These are phyloP conservation scores for Cydia splendana DNA, from an alignment of 1,140 invertebrate genomes.

Conservation along the genomic window DNA sequence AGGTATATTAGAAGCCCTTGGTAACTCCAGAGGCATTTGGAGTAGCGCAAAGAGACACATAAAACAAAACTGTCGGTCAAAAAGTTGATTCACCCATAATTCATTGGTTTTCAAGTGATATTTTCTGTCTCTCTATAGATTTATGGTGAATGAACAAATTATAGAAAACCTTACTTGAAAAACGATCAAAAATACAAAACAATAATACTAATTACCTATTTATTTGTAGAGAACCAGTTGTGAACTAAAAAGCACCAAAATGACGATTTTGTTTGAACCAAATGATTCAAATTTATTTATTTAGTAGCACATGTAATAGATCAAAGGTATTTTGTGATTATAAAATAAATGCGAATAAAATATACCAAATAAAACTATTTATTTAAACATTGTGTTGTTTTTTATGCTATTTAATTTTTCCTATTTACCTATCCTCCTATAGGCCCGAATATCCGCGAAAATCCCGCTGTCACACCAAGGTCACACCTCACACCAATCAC, in stretches of 20 bases:
- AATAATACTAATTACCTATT: not conserved
- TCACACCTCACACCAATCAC: no score
- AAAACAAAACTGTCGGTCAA: no score
- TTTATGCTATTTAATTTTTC: conserved; percentile 29
- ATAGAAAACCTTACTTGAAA: conserved; percentile 4
- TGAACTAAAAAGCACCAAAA: conserved; percentile 1
- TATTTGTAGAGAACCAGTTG: not conserved
- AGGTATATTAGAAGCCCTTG: no score
- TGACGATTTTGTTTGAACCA: conserved; percentile 26
- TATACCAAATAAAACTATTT: conserved; percentile 62
- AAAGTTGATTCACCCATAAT: not conserved
- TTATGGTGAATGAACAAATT: not conserved
- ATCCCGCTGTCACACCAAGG: no score
- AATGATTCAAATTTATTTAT: conserved; percentile 31
- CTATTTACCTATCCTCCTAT: not conserved
- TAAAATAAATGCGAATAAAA: conserved; percentile 46
- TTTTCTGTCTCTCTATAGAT: not conserved
- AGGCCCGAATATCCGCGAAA: no score
- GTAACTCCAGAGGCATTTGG: no score
- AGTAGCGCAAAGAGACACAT: no score
- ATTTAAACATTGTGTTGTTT: conserved; percentile 41
- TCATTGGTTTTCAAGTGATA: conserved; percentile 11
- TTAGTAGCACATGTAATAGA: conserved; percentile 18
- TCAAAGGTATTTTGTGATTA: conserved; percentile 42
- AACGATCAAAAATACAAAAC: not conserved